phyloP scores from a whole-genome alignment of 2,888 invertebrate species.

The Dryobota labecula region DNA sequence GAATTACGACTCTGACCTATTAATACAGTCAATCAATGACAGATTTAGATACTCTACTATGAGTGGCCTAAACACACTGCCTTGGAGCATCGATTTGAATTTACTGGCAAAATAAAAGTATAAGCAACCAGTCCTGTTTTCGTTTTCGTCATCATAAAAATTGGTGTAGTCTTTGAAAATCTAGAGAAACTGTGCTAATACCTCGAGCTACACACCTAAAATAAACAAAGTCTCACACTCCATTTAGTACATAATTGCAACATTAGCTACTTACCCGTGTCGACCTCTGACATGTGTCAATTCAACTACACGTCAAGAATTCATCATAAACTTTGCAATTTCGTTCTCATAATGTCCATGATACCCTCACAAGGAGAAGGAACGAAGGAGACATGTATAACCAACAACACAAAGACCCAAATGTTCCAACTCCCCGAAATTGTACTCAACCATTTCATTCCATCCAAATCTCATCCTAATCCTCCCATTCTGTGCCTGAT shows the following conservation, averaged over 20 bases:
- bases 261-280: neutral
- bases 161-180: neutral
- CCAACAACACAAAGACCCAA: neutral
- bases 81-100: neutral
- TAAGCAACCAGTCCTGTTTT: neutral
- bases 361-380: neutral
- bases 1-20: too few relatives aligned
- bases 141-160: neutral
- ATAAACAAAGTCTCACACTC: neutral
- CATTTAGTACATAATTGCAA: neutral
- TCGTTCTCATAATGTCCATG: neutral
- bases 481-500: constrained; percentile 4
- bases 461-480: constrained; percentile 24
- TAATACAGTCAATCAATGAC: neutral
- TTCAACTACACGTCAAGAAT: neutral
- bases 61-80: neutral
- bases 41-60: neutral
- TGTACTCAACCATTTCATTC: constrained; percentile 10
- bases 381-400: neutral
- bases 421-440: constrained; percentile 5
- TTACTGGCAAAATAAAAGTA: neutral
- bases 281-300: too few relatives aligned
- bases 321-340: neutral
- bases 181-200: neutral
- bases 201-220: neutral